Percentiles rank a stretch among this genome's conserved stretches.
Evolutionary conservation across 2,113 vertebrate genomes (phyloP).

Genomic region (Mola mola): DNA sequence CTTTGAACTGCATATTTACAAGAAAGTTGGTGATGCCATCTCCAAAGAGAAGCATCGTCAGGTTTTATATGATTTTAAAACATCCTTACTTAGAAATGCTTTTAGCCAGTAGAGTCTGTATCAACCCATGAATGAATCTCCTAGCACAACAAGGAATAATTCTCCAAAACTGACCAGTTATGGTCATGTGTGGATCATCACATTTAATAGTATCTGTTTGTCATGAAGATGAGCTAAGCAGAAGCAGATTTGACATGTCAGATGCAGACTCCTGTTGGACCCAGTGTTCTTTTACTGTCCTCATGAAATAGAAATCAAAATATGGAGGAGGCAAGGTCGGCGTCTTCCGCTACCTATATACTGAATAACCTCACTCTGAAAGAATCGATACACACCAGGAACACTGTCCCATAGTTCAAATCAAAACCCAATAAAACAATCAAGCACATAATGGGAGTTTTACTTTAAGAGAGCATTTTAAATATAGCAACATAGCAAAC

Average conservation of each 20-base stretch:
- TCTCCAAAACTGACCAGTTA: slow-evolving; percentile 53
- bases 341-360: slow-evolving; percentile 34
- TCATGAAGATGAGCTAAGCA: slow-evolving; percentile 68
- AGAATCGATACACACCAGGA: slow-evolving; percentile 27
- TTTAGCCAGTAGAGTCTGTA: slow-evolving; percentile 12
- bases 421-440: neutral
- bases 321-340: slow-evolving; percentile 37
- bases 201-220: slow-evolving; percentile 76
- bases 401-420: too few relatives aligned
- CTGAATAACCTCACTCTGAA: slow-evolving; percentile 1
- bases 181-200: slow-evolving; percentile 61
- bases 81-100: neutral
- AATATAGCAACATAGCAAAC: too few relatives aligned
- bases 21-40: too few relatives aligned
- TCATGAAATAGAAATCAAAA: slow-evolving; percentile 62
- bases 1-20: slow-evolving; percentile 30
- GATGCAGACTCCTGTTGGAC: slow-evolving; percentile 70
- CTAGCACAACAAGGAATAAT: slow-evolving; percentile 46
- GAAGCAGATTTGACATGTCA: slow-evolving; percentile 74
- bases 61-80: slow-evolving; percentile 21
- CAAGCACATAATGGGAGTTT: neutral
- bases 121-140: slow-evolving; percentile 35
- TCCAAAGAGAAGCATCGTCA: slow-evolving; percentile 6
- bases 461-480: neutral
- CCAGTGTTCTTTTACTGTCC: slow-evolving; percentile 61